Evolutionary conservation across 2,888 invertebrate genomes (phyloP).

Genomic region (Drosophila phalerata): DNA sequence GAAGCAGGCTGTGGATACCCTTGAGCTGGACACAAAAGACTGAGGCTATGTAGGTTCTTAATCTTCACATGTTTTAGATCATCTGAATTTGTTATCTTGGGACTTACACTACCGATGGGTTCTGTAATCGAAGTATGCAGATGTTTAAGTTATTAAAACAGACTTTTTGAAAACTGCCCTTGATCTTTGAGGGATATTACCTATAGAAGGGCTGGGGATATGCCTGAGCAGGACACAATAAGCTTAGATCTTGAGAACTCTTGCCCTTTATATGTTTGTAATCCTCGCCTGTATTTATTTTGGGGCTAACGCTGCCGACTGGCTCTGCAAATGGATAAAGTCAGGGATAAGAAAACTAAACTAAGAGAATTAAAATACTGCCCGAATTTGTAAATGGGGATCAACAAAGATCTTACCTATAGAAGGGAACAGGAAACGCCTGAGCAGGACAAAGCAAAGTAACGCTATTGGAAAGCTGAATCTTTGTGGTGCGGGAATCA

Average conservation of each 20-base stretch:
- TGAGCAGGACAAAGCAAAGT: constrained; percentile 89
- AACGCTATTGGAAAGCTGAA: constrained; percentile 85
- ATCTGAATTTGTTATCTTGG: constrained; percentile 87
- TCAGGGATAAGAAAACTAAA: not conserved
- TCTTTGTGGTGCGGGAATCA: constrained; percentile 86
- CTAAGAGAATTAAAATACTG: constrained; percentile 40
- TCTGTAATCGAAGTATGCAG: constrained; percentile 77
- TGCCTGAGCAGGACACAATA: constrained; percentile 89
- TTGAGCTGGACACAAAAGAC: constrained; percentile 91
- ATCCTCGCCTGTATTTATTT: constrained; percentile 90
- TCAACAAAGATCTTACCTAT: constrained; percentile 87
- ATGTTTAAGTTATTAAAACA: not conserved
- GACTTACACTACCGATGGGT: constrained; percentile 88
- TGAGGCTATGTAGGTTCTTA: constrained; percentile 85
- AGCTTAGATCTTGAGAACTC: constrained; percentile 86
- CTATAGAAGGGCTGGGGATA: constrained; percentile 90
- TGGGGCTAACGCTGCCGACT: constrained; percentile 86
- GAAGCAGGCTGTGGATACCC: constrained; percentile 88
- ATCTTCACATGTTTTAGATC: constrained; percentile 84
- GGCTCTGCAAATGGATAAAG: constrained; percentile 69
- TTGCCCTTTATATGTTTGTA: constrained; percentile 86
- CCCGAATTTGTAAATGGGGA: constrained; percentile 35
- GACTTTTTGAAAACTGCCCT: constrained; percentile 56
- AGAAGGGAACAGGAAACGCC: constrained; percentile 90
- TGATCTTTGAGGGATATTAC: constrained; percentile 84